Percentiles rank a stretch among this genome's conserved stretches.
phyloP scores from a whole-genome alignment of 2,113 vertebrate species.

The Caretta caretta region DNA sequence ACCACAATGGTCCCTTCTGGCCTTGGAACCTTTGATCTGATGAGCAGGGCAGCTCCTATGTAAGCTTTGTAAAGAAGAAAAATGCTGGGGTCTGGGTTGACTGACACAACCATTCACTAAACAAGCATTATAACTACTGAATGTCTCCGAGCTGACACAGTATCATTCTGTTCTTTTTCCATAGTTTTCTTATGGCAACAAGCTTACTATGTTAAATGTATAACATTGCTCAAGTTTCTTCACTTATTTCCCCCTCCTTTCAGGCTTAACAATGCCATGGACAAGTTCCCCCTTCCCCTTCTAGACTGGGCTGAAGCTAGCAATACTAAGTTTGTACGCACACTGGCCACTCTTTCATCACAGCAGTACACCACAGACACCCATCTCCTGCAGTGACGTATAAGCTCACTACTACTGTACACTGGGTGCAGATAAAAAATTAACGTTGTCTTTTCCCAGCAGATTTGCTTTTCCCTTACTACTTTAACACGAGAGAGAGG shows the following conservation, averaged over 20 bases:
- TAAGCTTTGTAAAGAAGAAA: neutral
- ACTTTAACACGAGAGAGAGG: neutral
- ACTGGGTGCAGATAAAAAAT: rapidly evolving
- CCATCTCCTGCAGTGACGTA: rapidly evolving
- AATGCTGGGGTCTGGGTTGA: neutral
- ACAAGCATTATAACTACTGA: neutral
- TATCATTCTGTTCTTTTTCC: neutral
- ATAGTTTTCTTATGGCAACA: rapidly evolving
- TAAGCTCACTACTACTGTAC: neutral
- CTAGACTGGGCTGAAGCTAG: neutral
- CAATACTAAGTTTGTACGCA: neutral
- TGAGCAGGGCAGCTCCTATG: neutral
- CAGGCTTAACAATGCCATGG: neutral
- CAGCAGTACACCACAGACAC: neutral
- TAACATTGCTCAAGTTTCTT: neutral
- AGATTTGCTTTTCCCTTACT: neutral
- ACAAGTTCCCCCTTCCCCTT: neutral
- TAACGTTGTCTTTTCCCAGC: neutral
- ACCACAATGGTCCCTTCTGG: neutral
- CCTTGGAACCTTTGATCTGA: neutral
- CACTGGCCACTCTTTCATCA: neutral
- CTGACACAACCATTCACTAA: neutral
- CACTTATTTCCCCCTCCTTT: neutral
- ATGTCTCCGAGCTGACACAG: neutral
- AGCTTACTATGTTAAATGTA: neutral